Percentiles rank a stretch among this genome's conserved stretches.
phyloP scores from a whole-genome alignment of 2,113 vertebrate genomes.

The Acanthisitta chloris region DNA sequence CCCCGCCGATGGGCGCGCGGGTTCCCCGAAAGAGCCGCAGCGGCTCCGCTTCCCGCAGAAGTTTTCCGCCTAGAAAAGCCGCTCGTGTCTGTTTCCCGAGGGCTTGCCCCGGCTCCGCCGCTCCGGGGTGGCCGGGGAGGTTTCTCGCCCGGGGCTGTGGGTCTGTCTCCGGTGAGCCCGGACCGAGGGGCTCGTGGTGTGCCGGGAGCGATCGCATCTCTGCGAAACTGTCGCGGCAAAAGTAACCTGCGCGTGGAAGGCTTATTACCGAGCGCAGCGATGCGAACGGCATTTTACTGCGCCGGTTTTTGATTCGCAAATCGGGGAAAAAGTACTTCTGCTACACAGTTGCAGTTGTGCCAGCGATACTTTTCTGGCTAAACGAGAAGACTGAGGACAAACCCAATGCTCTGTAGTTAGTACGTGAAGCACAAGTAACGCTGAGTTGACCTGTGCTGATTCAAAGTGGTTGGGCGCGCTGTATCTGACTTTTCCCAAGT shows the following conservation, averaged over 20 bases:
- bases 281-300: neutral
- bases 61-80: neutral
- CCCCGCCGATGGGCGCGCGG: neutral
- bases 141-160: neutral
- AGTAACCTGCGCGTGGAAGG: neutral
- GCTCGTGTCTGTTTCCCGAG: neutral
- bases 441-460: neutral
- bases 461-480: neutral
- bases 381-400: neutral
- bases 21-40: neutral
- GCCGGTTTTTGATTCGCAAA: neutral
- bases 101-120: neutral
- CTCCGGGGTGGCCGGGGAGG: neutral
- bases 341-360: no score
- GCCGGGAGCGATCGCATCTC: neutral
- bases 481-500: neutral
- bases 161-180: neutral
- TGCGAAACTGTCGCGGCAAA: neutral
- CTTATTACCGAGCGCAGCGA: accelerated
- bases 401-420: neutral
- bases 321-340: neutral
- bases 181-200: no score
- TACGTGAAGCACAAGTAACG: neutral
- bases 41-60: neutral
- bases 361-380: neutral